These are phyloP conservation scores for Porites divaricata DNA, from an alignment of 92 coral and sea anemone genomes.

Conservation along the genomic window DNA sequence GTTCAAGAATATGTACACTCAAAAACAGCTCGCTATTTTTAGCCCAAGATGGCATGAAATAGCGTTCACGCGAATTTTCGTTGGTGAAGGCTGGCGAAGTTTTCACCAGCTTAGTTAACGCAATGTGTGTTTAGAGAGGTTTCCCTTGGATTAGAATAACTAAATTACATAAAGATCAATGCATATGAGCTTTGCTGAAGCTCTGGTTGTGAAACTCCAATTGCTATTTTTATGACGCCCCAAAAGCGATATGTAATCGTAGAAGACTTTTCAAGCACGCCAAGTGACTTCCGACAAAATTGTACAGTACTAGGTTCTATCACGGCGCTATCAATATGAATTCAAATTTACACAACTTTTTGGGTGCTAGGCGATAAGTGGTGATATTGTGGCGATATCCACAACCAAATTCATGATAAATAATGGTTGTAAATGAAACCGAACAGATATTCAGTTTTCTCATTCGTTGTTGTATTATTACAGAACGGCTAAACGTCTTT, in stretches of 20 bases:
- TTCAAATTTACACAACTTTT: constrained; percentile 14
- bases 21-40: constrained; percentile 47
- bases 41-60: constrained; percentile 32
- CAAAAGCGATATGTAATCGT: constrained; percentile 17
- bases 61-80: constrained; percentile 34
- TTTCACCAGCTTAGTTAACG: constrained; percentile 7
- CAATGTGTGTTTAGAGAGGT: background rate
- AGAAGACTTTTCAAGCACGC: constrained; percentile 25
- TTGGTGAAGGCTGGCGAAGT: background rate
- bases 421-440: constrained; percentile 3
- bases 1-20: constrained; percentile 47
- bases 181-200: background rate
- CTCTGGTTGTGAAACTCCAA: background rate
- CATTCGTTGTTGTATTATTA: background rate
- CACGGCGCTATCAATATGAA: constrained; percentile 10
- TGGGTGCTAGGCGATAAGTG: constrained; percentile 8
- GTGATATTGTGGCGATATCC: constrained; percentile 14
- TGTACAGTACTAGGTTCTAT: constrained; percentile 40
- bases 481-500: constrained; percentile 30
- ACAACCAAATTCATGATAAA: constrained; percentile 1
- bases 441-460: constrained; percentile 8
- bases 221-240: constrained; percentile 39
- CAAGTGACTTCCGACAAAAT: constrained; percentile 49
- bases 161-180: constrained; percentile 22
- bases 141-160: constrained; percentile 30